phyloP scores from a whole-genome alignment of 2,888 invertebrate genomes.

The Platycnemis pennipes region DNA sequence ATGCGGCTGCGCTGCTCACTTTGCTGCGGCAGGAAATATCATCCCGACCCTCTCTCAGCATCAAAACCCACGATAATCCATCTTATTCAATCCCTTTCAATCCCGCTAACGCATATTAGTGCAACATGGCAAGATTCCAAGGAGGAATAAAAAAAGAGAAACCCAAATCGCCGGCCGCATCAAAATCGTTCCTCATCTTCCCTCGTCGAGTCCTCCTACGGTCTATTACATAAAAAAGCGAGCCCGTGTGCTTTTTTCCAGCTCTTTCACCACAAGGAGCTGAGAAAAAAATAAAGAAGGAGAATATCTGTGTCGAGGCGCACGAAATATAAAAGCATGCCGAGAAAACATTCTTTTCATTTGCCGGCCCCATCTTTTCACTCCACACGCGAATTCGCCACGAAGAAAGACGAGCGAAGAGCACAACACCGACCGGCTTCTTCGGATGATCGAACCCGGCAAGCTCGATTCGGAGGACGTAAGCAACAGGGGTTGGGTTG shows the following conservation, averaged over 20 bases:
- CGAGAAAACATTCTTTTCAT: constrained; percentile 9
- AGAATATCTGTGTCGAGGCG: background rate
- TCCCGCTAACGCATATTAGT: constrained; percentile 8
- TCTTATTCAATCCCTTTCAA: background rate
- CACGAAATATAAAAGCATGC: background rate
- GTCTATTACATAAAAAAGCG: background rate
- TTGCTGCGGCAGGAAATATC: background rate
- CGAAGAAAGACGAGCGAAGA: background rate
- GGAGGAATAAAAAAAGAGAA: background rate
- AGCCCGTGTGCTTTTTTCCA: background rate
- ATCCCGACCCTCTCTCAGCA: background rate
- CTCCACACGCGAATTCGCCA: background rate
- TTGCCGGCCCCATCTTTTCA: background rate
- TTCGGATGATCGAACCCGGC: background rate
- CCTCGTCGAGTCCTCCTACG: background rate
- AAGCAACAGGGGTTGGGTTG: background rate
- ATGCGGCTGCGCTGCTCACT: background rate
- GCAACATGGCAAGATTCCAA: background rate
- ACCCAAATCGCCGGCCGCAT: background rate
- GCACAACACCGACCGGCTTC: background rate
- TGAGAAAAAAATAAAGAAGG: background rate
- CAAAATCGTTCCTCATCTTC: background rate
- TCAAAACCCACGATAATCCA: background rate
- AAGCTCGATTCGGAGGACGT: background rate
- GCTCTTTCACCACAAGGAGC: background rate